phyloP scores from a whole-genome alignment of 2,888 invertebrate genomes.

The Halocaridina rubra region DNA sequence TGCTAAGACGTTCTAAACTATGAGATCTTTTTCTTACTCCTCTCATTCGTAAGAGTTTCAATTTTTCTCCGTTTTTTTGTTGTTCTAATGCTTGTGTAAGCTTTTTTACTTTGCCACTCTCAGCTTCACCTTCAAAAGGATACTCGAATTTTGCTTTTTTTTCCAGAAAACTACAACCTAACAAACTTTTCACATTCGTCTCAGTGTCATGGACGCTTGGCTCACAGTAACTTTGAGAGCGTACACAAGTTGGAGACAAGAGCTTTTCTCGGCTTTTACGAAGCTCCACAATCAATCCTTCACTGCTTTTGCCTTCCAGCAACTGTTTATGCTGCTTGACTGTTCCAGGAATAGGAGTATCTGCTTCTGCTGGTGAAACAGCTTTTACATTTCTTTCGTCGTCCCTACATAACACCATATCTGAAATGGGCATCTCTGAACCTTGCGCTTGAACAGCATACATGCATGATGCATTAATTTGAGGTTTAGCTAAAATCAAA shows the following conservation, averaged over 20 bases:
- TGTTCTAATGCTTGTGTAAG: conserved; percentile 54
- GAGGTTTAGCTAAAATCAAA: conserved; percentile 14
- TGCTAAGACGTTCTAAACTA: conserved; percentile 57
- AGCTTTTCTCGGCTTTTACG: conserved; percentile 15
- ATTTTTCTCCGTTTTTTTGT: conserved; percentile 26
- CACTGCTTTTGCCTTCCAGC: conserved; percentile 41
- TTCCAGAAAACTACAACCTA: conserved; percentile 55
- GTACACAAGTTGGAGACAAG: conserved; percentile 9
- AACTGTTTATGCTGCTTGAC: conserved; percentile 54
- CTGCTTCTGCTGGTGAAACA: conserved; percentile 21
- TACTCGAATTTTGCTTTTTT: conserved; percentile 58
- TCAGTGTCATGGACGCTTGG: neutral
- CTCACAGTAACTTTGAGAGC: conserved; percentile 44
- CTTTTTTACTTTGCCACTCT: conserved; percentile 51
- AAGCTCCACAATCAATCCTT: neutral
- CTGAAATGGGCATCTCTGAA: neutral
- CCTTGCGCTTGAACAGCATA: neutral
- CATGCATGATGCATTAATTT: conserved; percentile 26
- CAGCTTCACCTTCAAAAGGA: conserved; percentile 16
- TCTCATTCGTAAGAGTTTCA: conserved; percentile 20
- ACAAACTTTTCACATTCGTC: neutral
- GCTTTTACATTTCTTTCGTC: neutral
- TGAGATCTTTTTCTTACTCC: conserved; percentile 57
- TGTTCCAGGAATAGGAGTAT: conserved; percentile 53
- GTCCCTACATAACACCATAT: neutral